Conservation (phyloP, 1,140 invertebrate genomes). For the Lepidurus couesii region DNA sequence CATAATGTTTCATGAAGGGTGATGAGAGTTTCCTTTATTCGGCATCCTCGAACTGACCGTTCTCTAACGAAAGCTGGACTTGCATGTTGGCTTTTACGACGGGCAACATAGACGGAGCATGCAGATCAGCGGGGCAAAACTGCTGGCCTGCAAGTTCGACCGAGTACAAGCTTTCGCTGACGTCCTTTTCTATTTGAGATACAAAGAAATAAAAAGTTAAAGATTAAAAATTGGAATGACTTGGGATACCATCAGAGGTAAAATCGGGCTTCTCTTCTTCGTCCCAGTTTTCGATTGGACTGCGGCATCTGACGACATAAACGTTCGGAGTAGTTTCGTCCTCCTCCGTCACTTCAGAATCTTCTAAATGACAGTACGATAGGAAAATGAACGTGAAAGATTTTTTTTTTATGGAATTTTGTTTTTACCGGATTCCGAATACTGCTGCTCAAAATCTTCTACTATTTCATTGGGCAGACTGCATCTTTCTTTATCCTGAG, state of each 20-base stretch:
- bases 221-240: background rate
- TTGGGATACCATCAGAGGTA: background rate
- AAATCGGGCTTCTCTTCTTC: background rate
- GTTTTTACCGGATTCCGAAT: background rate
- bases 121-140: background rate
- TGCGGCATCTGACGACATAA: background rate
- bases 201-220: background rate
- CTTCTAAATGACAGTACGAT: background rate
- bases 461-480: background rate
- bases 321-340: background rate
- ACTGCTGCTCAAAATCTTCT: background rate
- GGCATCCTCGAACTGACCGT: background rate
- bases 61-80: background rate
- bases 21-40: background rate
- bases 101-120: background rate
- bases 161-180: background rate
- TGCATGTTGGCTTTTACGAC: background rate
- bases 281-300: background rate
- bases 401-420: background rate
- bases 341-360: background rate
- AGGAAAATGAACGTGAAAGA: background rate
- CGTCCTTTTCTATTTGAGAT: background rate
- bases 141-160: background rate
- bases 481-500: background rate
- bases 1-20: background rate